These are phyloP conservation scores for Microvelia longipes DNA, from an alignment of 1,140 invertebrate genomes.

Conservation along the genomic window DNA sequence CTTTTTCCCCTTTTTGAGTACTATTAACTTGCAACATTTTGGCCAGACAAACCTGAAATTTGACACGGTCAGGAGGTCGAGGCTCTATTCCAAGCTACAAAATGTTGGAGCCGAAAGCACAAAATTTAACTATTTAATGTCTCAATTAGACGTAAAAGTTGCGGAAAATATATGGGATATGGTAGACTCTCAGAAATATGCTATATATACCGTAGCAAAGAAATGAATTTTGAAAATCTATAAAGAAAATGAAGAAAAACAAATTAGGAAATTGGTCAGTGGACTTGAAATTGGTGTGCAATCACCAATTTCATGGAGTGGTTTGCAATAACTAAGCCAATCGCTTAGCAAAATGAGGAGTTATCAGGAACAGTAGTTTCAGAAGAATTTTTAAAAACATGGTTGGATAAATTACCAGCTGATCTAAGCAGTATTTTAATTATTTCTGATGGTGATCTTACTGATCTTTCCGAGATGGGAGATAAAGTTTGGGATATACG, in stretches of 20 bases:
- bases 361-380: not conserved
- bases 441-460: not conserved
- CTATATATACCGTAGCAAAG: not conserved
- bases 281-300: not conserved
- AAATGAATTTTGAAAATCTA: not conserved
- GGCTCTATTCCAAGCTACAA: not conserved
- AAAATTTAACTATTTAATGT: not conserved
- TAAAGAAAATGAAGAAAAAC: not conserved
- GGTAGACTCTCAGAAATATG: not conserved
- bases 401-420: not conserved
- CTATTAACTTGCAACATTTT: not conserved
- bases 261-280: not conserved
- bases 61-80: not conserved
- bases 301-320: too few species aligned
- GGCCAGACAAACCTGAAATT: not conserved
- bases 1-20: too few species aligned
- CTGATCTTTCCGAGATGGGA: not conserved
- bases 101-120: not conserved
- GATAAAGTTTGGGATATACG: not conserved
- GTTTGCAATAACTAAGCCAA: constrained; percentile 5
- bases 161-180: not conserved
- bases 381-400: not conserved
- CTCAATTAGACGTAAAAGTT: not conserved
- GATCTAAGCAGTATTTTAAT: not conserved
- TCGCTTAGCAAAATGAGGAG: not conserved